Conservation (phyloP, 2,113 vertebrate species). For the Dicrurus megarhynchus region DNA sequence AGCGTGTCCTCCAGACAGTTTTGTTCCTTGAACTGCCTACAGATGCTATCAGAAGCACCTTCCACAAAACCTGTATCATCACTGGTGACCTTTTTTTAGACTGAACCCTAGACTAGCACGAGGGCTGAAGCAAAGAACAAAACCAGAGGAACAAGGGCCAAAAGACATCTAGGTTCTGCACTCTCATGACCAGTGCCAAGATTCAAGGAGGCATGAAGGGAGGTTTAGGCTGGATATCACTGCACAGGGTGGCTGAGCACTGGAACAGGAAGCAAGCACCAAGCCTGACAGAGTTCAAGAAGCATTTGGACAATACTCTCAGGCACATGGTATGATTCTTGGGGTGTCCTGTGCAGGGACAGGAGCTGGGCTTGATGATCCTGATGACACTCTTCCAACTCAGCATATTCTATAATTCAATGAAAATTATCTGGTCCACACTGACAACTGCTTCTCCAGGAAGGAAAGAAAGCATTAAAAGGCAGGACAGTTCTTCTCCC, state of each 20-base stretch:
- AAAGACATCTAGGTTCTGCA: neutral
- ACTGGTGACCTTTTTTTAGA: neutral
- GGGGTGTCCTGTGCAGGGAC: neutral
- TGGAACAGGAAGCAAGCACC: neutral
- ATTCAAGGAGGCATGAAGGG: neutral
- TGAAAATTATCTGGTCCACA: neutral
- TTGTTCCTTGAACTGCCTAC: neutral
- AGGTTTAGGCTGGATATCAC: neutral
- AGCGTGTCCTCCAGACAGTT: neutral
- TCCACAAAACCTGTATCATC: neutral
- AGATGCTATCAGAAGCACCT: neutral
- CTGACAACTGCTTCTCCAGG: neutral
- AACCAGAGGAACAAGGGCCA: neutral
- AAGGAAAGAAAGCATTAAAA: neutral
- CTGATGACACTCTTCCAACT: neutral
- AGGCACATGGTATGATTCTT: neutral
- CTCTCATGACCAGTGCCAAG: rapidly evolving
- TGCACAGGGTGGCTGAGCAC: neutral
- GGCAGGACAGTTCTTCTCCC: neutral
- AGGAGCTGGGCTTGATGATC: neutral
- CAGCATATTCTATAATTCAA: neutral
- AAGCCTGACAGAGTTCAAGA: neutral
- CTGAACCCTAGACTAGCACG: neutral
- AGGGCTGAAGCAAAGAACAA: neutral
- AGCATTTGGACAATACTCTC: neutral